Percentiles rank a stretch among this genome's conserved stretches.
phyloP scores from a whole-genome alignment of 2,797 vertebrate species.

The Hyperoplus immaculatus region DNA sequence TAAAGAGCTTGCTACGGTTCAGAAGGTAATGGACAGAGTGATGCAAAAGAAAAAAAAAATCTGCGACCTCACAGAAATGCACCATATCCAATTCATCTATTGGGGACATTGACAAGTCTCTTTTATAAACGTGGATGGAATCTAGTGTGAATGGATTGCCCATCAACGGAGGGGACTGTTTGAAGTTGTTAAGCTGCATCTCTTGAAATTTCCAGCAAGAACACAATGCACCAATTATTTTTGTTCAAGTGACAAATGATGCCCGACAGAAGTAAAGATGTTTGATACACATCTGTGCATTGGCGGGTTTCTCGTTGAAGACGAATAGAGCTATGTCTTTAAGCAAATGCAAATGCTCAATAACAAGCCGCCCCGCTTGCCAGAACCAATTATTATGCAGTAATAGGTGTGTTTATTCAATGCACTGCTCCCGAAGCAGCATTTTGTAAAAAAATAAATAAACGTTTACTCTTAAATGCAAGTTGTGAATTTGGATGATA shows the following conservation, averaged over 20 bases:
- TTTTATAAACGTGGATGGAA: background rate
- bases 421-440: background rate
- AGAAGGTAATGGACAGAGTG: slow-evolving; percentile 8
- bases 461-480: slow-evolving; percentile 15
- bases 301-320: slow-evolving; percentile 8
- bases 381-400: slow-evolving; percentile 10
- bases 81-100: slow-evolving; percentile 1
- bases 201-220: slow-evolving; percentile 2
- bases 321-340: slow-evolving; percentile 18
- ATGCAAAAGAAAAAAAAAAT: background rate
- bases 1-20: slow-evolving; percentile 1
- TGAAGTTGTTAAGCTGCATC: slow-evolving; percentile 4
- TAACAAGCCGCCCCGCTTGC: background rate
- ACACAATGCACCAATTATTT: slow-evolving; percentile 10
- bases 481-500: slow-evolving; percentile 27
- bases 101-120: background rate
- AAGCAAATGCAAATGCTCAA: slow-evolving; percentile 16
- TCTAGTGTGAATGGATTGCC: slow-evolving; percentile 6
- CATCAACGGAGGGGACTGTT: background rate
- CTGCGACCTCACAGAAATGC: slow-evolving; percentile 7
- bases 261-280: slow-evolving; percentile 17
- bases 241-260: slow-evolving; percentile 14
- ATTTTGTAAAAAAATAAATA: background rate
- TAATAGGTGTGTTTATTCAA: slow-evolving; percentile 11
- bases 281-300: slow-evolving; percentile 20